phyloP scores from a whole-genome alignment of 2,888 invertebrate genomes.

The Synergus umbraculus region DNA sequence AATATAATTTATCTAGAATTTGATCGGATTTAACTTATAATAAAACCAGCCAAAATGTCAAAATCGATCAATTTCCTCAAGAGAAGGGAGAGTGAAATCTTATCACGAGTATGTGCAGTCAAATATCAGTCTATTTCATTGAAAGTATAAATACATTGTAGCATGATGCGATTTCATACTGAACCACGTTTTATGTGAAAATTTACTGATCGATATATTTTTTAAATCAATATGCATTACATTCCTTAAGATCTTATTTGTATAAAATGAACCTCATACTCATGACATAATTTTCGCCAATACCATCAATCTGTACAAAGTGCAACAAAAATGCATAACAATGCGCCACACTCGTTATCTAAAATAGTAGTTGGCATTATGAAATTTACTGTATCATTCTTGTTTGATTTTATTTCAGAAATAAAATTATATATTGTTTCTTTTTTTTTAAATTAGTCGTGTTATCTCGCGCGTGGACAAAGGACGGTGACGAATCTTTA shows the following conservation, averaged over 20 bases:
- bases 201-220: neutral
- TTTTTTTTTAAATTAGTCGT: neutral
- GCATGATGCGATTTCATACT: slow-evolving; percentile 17
- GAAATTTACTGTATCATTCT: neutral
- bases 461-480: neutral
- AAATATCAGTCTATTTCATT: slow-evolving; percentile 33
- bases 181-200: slow-evolving; percentile 4
- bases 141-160: slow-evolving; percentile 23
- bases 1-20: slow-evolving; percentile 13
- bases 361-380: slow-evolving; percentile 31
- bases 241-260: slow-evolving; percentile 7
- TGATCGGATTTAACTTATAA: neutral
- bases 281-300: slow-evolving; percentile 54
- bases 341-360: slow-evolving; percentile 63
- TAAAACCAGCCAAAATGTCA: neutral
- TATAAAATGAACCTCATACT: slow-evolving; percentile 16
- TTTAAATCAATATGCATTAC: neutral
- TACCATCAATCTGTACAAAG: slow-evolving; percentile 69
- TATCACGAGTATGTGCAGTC: slow-evolving; percentile 38
- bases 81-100: slow-evolving; percentile 26
- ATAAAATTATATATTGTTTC: neutral
- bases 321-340: slow-evolving; percentile 69
- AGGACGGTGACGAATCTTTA: slow-evolving; percentile 41
- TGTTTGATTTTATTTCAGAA: neutral
- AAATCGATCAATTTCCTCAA: slow-evolving; percentile 3